Conservation (phyloP, 2,113 vertebrate genomes). For the Mellivora capensis region DNA sequence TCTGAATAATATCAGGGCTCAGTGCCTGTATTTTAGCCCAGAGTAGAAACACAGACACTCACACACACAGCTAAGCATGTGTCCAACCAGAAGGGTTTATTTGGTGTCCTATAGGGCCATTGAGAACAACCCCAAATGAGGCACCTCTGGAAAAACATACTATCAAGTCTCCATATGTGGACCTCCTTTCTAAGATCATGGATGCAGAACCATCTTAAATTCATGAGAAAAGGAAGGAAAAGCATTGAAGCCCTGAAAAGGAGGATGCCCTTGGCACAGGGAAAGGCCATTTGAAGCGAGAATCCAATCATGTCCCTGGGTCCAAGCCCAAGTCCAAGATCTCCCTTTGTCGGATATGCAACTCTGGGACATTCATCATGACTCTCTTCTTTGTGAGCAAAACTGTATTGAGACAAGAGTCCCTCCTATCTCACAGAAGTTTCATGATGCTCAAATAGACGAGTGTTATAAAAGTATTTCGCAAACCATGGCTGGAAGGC, state of each 20-base stretch:
- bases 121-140: neutral
- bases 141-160: neutral
- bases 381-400: neutral
- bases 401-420: neutral
- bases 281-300: neutral
- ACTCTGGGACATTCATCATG: neutral
- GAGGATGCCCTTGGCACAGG: neutral
- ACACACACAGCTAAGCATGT: neutral
- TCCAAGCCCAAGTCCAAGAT: constrained; percentile 8
- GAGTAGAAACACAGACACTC: neutral
- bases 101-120: neutral
- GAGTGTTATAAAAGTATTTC: neutral
- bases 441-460: neutral
- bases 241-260: neutral
- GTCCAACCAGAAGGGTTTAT: neutral
- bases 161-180: neutral
- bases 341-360: neutral
- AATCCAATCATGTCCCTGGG: neutral
- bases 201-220: neutral
- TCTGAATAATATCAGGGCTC: neutral
- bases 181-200: neutral
- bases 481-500: neutral
- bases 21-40: neutral
- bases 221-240: neutral
- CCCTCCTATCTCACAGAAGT: neutral